These are phyloP conservation scores for Tachysurus vachellii DNA, from an alignment of 2,113 vertebrate species.

Conservation along the genomic window DNA sequence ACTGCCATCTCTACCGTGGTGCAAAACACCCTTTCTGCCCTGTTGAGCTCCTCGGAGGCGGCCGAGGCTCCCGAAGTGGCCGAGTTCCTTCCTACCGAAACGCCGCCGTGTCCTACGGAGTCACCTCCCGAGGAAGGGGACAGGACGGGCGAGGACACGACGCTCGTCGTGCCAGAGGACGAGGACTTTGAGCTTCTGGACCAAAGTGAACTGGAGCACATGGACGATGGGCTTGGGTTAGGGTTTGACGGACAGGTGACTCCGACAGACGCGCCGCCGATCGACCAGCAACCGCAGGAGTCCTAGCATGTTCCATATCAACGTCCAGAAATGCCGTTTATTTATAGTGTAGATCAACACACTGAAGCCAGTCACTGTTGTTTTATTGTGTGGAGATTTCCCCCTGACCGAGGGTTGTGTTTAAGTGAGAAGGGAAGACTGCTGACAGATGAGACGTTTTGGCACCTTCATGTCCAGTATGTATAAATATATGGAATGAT, in stretches of 20 bases:
- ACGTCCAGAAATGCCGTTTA: constrained; percentile 49
- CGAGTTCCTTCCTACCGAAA: constrained; percentile 67
- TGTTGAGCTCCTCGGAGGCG: constrained; percentile 77
- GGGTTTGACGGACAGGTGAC: constrained; percentile 65
- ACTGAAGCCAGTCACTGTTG: constrained; percentile 23
- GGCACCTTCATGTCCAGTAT: neutral
- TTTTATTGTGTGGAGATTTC: constrained; percentile 35
- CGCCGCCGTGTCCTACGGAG: constrained; percentile 70
- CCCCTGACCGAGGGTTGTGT: constrained; percentile 36
- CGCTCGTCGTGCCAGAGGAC: constrained; percentile 72
- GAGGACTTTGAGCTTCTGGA: constrained; percentile 99
- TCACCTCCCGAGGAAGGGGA: constrained; percentile 57
- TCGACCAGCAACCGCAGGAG: constrained; percentile 58
- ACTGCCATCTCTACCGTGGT: constrained; percentile 83
- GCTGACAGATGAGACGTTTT: neutral
- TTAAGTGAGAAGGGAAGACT: neutral
- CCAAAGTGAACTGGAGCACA: constrained; percentile 95
- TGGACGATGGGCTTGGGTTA: constrained; percentile 81
- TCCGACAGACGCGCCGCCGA: constrained; percentile 55
- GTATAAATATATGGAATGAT: neutral
- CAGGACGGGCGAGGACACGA: constrained; percentile 51
- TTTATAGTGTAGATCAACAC: constrained; percentile 56
- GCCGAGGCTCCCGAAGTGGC: constrained; percentile 68
- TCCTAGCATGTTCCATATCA: constrained; percentile 65
- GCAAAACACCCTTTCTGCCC: constrained; percentile 84